A percentile compares a stretch with the other conserved stretches of the same genome.
Evolutionary conservation across 2,113 vertebrate species (phyloP).

Genomic region (Prionailurus viverrinus): DNA sequence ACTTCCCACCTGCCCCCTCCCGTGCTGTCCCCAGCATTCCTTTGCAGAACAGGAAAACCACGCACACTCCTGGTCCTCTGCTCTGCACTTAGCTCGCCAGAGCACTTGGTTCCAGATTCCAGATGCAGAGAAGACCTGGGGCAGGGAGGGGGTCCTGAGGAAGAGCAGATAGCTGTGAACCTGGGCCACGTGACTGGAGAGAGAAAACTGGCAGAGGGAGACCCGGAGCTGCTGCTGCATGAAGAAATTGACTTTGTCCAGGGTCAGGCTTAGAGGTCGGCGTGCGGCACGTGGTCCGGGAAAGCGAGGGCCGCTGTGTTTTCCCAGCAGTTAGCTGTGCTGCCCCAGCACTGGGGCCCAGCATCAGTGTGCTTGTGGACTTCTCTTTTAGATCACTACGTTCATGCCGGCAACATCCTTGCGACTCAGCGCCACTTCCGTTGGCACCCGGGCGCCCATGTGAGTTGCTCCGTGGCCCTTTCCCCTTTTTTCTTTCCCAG

Average conservation of each 20-base stretch:
- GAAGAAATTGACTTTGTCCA: neutral
- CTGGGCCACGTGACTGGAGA: neutral
- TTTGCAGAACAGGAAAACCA: neutral
- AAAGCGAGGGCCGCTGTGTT: neutral
- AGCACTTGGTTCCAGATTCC: neutral
- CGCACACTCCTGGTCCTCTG: neutral
- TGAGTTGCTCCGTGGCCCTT: constrained; percentile 85
- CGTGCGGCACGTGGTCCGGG: too few species aligned
- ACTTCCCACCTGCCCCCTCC: neutral
- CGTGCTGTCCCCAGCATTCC: neutral
- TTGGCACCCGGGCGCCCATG: constrained; percentile 97
- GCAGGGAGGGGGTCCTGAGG: too few species aligned
- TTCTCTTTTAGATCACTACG: constrained; percentile 91
- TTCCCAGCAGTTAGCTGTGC: neutral
- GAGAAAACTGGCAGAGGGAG: neutral
- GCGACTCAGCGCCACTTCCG: constrained; percentile 94
- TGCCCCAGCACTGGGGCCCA: neutral
- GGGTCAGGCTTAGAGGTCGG: neutral
- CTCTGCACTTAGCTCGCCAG: neutral
- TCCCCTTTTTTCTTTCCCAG: neutral
- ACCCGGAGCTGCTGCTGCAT: neutral
- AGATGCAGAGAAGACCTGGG: neutral
- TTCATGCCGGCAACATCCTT: constrained; percentile 95
- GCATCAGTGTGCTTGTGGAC: neutral
- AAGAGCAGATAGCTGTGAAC: neutral